phyloP scores from a whole-genome alignment of 2,888 invertebrate genomes.

The Aphidoletes aphidimyza region DNA sequence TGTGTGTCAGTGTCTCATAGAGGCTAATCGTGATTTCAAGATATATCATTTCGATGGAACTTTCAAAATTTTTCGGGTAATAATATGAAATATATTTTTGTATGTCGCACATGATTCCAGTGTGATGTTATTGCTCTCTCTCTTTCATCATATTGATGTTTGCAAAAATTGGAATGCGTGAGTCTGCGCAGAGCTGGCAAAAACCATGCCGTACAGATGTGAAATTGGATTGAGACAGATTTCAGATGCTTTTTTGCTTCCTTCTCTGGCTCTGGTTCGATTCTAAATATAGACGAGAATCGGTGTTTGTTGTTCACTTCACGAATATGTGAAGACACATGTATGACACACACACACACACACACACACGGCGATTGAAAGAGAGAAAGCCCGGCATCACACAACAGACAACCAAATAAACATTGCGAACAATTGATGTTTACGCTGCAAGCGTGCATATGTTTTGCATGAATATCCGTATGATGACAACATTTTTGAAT shows the following conservation, averaged over 20 bases:
- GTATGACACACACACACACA: background rate
- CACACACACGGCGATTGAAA: background rate
- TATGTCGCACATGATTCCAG: background rate
- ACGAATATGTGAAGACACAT: background rate
- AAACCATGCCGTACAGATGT: background rate
- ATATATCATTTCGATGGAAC: no score
- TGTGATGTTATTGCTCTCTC: background rate
- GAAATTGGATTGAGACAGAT: background rate
- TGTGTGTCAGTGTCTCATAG: no score
- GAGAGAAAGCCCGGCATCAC: no score
- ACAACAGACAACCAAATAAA: no score
- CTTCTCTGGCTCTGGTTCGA: background rate
- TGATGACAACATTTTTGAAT: no score
- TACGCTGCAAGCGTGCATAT: no score
- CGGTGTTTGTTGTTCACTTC: slow-evolving; percentile 2
- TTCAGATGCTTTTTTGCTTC: background rate
- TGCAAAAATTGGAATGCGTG: background rate
- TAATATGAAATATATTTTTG: no score
- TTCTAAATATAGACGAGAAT: background rate
- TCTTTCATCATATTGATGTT: slow-evolving; percentile 3
- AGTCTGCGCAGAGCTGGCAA: background rate
- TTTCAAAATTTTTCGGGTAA: no score
- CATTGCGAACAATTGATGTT: no score
- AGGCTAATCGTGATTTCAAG: no score
- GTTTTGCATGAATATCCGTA: no score